Base-by-base conservation (phyloP, 2,797 vertebrate genomes). In the Pipistrellus pygmaeus region DNA sequence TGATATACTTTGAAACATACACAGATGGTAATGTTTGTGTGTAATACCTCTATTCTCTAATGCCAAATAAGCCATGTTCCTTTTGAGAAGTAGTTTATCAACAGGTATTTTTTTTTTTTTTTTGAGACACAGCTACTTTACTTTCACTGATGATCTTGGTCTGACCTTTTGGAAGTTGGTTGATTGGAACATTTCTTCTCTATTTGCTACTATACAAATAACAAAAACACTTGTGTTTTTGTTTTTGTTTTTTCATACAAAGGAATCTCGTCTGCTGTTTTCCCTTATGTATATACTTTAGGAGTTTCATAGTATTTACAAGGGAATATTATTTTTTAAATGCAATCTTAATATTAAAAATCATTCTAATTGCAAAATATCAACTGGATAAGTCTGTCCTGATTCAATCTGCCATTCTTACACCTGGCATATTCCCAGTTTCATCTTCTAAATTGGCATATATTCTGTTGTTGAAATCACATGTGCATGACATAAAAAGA, bases 41-140 rank as follows among this genome's bases (percentile, higher is more conserved):
- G 88, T 68, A 68, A 76, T 91, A 60, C n/a, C 77, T 62, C 62
- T 35, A 15, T 72, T 88, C 60, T 88, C 13, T 38, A 73, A 68
- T 0, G 3, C 9, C 71, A 81, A 83, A 55, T 84, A 66, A 90
- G 5, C 38, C 68, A 57, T 85, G 14, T 44, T 93, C n/a, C 20
- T 94, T 91, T 93, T 55, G 60, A 72, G 51, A 72, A 78, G 23
- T 38, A 88, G 35, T 64, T 90, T 41, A 91, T 88, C 94, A 85
- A 96, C 51, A 10, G 21, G 0, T 38, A 23, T 78, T 95, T 88
- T n/a, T n/a, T n/a, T n/a, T n/a, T n/a, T n/a, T n/a, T 78, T 71
- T 89, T 72, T 44, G 8, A 77, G 27, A 83, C 8, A 71, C 3
- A 46, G 35, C 17, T 93, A 30, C 81, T 97, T 91, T 69, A 41